Base-by-base conservation (phyloP, 1,140 invertebrate genomes). In the Elymnias hypermnestra region DNA sequence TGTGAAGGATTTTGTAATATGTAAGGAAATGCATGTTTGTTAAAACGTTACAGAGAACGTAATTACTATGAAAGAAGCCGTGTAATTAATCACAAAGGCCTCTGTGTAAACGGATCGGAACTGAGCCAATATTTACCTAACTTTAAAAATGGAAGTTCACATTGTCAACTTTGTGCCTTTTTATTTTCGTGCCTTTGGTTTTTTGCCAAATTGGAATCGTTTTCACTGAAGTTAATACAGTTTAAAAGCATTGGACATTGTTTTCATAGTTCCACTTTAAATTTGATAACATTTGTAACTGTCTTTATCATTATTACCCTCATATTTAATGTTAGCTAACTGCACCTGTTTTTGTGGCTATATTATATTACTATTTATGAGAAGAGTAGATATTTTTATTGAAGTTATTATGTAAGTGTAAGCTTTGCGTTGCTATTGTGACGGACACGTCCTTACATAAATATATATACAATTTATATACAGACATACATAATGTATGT, bases 31-130 rank as follows among this genome's bases (percentile, higher is more conserved):
- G 46, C 42, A 46, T 53, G 31, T 57, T 57, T 50, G 42, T 41
- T 22, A 22, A 44, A 40, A 21, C 35, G 37, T 53, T 51, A 51
- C 56, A 50, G 38, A 57, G 46, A 48, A 53, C 19, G 49, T 48
- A 51, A 52, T 57, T 45, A 52, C 44, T 41, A 22, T 40, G 47
- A 35, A 56, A 38, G 23, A 43, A 17, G 9, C 19, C 22, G 21
- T 28, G 42, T 54, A 52, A 51, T 57, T 44, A 52, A 60, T 60
- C 48, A 60, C 53, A 56, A 56, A 55, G 41, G 26, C 37, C 35
- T 39, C 41, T 29, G 26, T 40, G 47, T 46, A 44, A 51, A 40
- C 42, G 47, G 25, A 51, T 51, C 45, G 47, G 38, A 31, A 9
- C 26, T 19, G 23, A 41, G 47, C 36, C 48, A 56, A 51, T 54